Evolutionary conservation across 2,888 invertebrate genomes (phyloP).

Genomic region (Petrolisthes manimaculis): DNA sequence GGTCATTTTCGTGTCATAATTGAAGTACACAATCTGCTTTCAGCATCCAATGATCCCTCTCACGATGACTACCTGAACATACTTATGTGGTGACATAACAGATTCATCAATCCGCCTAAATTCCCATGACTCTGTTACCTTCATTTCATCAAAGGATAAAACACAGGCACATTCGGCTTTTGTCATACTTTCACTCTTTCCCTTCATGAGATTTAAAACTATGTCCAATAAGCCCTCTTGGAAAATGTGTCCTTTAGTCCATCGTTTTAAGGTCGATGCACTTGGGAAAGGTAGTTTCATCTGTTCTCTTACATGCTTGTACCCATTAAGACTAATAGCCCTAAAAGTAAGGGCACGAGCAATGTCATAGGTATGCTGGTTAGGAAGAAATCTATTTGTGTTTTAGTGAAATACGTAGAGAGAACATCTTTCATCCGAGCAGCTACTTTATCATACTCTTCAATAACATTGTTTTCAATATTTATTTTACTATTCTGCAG

Average conservation of each 20-base stretch:
- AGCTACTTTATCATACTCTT: background rate
- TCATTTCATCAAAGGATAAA: conserved; percentile 2
- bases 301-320: background rate
- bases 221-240: background rate
- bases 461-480: background rate
- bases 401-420: background rate
- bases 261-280: background rate
- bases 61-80: conserved; percentile 12
- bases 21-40: conserved; percentile 1
- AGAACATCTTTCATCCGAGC: background rate
- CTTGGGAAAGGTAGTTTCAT: background rate
- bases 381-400: background rate
- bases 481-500: background rate
- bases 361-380: background rate
- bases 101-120: conserved; percentile 3
- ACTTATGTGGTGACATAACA: background rate
- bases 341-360: background rate
- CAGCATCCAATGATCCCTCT: conserved; percentile 13
- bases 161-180: background rate
- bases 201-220: background rate
- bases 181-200: background rate
- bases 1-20: background rate
- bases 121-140: background rate
- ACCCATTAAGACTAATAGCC: background rate
- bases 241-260: background rate